Conservation (phyloP, 2,113 vertebrate genomes). For the Rhinoderma darwinii region DNA sequence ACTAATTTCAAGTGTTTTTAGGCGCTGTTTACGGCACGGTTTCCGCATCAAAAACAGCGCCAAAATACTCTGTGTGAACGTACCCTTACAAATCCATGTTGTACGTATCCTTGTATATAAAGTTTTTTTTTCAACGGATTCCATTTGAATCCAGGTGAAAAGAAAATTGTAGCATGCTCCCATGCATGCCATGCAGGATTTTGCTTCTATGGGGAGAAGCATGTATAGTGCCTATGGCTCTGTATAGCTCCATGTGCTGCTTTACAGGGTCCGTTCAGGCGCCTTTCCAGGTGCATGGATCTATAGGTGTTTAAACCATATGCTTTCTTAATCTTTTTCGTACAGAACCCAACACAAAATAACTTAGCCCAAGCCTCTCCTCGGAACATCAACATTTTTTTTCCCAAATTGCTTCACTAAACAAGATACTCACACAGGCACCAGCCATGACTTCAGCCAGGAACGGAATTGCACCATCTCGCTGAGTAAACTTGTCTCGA, state of each 20-base stretch:
- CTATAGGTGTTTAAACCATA: neutral
- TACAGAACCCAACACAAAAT: neutral
- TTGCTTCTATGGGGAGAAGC: no score
- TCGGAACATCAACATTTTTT: neutral
- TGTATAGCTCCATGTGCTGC: neutral
- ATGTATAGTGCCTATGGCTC: neutral
- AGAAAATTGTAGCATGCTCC: no score
- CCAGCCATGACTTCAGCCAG: slow-evolving; percentile 88
- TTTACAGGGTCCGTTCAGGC: neutral
- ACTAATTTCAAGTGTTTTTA: no score
- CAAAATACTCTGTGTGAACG: no score
- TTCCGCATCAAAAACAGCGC: no score
- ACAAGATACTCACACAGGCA: slow-evolving; percentile 84
- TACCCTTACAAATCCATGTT: neutral
- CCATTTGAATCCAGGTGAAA: neutral
- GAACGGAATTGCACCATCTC: slow-evolving; percentile 84
- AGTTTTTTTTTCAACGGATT: neutral
- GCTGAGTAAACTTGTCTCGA: slow-evolving; percentile 91
- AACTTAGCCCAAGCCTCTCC: neutral
- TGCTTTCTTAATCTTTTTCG: neutral
- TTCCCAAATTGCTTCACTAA: neutral
- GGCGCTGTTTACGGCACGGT: no score
- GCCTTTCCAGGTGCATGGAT: neutral
- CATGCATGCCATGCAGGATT: no score
- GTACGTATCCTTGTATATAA: neutral